Evolutionary conservation across 2,797 vertebrate genomes (phyloP), one percentile per base, ranked within the genome.

Genomic region (Dermochelys coriacea): DNA sequence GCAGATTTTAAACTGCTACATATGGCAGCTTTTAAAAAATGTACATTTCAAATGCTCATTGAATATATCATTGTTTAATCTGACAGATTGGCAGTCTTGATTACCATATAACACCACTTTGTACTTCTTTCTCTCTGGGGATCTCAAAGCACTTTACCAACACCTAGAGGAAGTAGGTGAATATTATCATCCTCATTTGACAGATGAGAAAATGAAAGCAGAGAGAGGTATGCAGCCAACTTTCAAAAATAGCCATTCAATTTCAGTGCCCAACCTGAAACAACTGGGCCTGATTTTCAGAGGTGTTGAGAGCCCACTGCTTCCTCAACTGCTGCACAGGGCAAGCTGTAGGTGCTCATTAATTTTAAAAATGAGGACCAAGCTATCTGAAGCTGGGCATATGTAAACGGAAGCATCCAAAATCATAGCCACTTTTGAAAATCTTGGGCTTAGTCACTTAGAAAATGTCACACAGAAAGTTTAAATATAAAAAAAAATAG

Each of bases 141-240:
- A 91, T 61, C 85, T 81, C 86, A 71, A 19, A 84, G 6, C 23
- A 31, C 89, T 89, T 92, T 83, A 49, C 77, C 52, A 75, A 57
- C 6, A 25, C 45, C 45, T 6, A 64, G 18, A 1, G 0, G 2
- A 31, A 94, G 78, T 45, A 86, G 16, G 25, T 0, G 29, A 41
- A 50, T n/a, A 3, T 9, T 77, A 23, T 41, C 74, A 55, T 50
- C 49, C 87, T 45, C 31, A 2, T 84, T 78, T 87, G 80, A 50
- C 64, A 86, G 74, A 50, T 50, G 64, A 80, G 86, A 77, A 51
- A 80, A 23, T 45, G 57, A 12, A 55, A 80, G 49, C 54, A 31
- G 12, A 75, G 55, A 47, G 80, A 85, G 61, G 55, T 37, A 59
- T 57, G 34, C 87, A 55, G 27, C 68, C 55, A n/a, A 16, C 64